Evolutionary conservation across 2,888 invertebrate genomes (phyloP), one percentile per base, ranked within the genome.

Genomic region (Hirtodrosophila cameraria): DNA sequence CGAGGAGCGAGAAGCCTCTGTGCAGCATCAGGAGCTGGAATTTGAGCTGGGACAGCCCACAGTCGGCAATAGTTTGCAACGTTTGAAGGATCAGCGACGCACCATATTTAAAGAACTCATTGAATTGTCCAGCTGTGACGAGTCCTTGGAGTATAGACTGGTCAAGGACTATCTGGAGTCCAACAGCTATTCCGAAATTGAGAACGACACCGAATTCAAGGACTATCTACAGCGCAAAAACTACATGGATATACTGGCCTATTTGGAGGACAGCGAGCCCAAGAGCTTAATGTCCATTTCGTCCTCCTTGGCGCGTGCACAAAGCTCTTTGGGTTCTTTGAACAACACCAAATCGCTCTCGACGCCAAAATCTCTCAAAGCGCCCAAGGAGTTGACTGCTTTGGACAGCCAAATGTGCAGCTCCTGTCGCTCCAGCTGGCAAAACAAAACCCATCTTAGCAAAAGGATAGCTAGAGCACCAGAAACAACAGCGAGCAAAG

Each of bases 151-250:
- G 55, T 89, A 89, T 72, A 87, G 88, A 11, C 66, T 90, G 46
- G 82, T 91, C 15, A 89, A 90, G 58, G 89, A 91, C 48, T 91
- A 91, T 50, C 75, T 91, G 25, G 90, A 91, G 54, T 88, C 88
- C n/a, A 90, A 90, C 70, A 89, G 90, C 1, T 90, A 90, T 57
- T 89, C 90, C 1, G 90, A 90, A 28, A 91, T 91, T 39, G 89
- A 90, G 41, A 90, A 90, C 60, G 90, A 91, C 61, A 76, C 69
- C 0, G 89, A 90, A 35, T 91, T 91, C 42, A 90, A 89, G 61
- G 86, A 89, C 9, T 90, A 91, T 72, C 65, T 91, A 20, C 85
- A 89, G 33, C 87, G 89, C 31, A 91, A 91, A 49, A 90, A 90
- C 65, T 91, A 90, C 48, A 80, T 83, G 35, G 90, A 91, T 62